Percentiles rank a stretch among this genome's conserved stretches.
These are phyloP conservation scores for Rhinolophus sinicus DNA, from an alignment of 2,113 vertebrate species.

Conservation along the genomic window DNA sequence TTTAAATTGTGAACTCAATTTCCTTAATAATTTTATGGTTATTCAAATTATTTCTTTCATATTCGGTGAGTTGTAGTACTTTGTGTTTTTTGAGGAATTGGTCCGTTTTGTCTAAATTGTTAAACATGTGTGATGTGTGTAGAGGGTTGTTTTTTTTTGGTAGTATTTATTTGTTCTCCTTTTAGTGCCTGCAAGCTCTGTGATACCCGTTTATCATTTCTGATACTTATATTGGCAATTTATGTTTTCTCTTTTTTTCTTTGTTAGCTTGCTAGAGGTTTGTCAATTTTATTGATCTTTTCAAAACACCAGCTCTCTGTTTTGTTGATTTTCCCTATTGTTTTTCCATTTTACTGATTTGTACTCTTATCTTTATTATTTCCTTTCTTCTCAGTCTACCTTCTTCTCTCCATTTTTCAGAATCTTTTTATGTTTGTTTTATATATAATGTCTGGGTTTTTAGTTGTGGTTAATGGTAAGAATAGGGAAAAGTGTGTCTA, in stretches of 20 bases:
- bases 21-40: not conserved
- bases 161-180: not conserved
- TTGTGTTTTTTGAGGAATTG: not conserved
- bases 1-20: not conserved
- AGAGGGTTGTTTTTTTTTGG: not conserved
- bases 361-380: not conserved
- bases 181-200: not conserved
- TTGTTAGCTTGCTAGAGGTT: not conserved
- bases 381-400: not conserved
- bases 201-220: not conserved
- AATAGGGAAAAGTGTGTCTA: not conserved
- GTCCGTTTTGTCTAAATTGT: not conserved
- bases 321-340: not conserved
- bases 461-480: not conserved
- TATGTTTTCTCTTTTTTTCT: not conserved
- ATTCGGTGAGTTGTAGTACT: not conserved
- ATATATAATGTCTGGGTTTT: not conserved
- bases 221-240: not conserved
- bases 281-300: not conserved
- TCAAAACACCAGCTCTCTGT: not conserved
- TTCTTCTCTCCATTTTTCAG: not conserved
- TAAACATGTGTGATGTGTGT: not conserved
- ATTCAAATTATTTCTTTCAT: not conserved
- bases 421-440: conserved; percentile 43
- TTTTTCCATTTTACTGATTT: not conserved